Conservation (phyloP, 1,140 invertebrate genomes). For the silkworm (Bombyx mori) region ASM3026992v2 NC_085116.1:12484501-12485000, state of each 20-base stretch:
- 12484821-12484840: slow-evolving; percentile 17
- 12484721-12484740: slow-evolving; percentile 53
- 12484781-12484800: slow-evolving; percentile 53
- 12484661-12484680: slow-evolving; percentile 41
- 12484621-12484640: slow-evolving; percentile 8
- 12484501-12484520: not conserved
- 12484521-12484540: not conserved
- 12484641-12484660: slow-evolving; percentile 16
- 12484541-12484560: not conserved
- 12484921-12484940: too few relatives aligned
- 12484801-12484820: slow-evolving; percentile 26
- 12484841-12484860: too few relatives aligned
- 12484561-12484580: not conserved
- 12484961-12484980: too few relatives aligned
- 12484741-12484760: slow-evolving; percentile 59
- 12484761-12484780: slow-evolving; percentile 51
- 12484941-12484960: too few relatives aligned
- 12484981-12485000: too few relatives aligned
- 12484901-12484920: too few relatives aligned
- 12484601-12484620: slow-evolving; percentile 1
- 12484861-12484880: too few relatives aligned
- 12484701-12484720: slow-evolving; percentile 66
- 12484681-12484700: slow-evolving; percentile 53
- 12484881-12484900: too few relatives aligned
- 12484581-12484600: not conserved